Conservation (phyloP, 2,888 invertebrate species). For the Protonemura montana region DNA sequence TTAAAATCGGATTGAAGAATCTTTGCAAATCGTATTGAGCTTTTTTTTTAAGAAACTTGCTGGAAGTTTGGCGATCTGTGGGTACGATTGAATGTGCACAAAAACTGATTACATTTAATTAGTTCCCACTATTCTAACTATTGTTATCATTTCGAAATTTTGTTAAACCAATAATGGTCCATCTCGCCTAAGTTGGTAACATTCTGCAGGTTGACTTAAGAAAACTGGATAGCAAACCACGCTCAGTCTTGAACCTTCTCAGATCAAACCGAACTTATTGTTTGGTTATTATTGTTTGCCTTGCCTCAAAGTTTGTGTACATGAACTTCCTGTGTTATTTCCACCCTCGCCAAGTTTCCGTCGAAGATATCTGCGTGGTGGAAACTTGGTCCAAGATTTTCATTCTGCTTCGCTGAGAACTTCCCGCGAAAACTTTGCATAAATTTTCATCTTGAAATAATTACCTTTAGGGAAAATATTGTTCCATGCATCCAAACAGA, state of each 20-base stretch:
- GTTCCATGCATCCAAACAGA: not conserved
- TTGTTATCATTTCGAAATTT: not conserved
- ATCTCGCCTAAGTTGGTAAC: not conserved
- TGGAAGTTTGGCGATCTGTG: not conserved
- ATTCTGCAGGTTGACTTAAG: not conserved
- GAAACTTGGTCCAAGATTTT: not conserved
- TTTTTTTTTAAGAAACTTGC: not conserved
- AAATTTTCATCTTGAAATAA: not conserved
- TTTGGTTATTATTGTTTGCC: slow-evolving; percentile 16
- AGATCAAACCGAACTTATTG: not conserved
- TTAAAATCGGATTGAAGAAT: not conserved
- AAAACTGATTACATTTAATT: not conserved
- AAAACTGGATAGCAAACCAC: not conserved
- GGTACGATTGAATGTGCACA: not conserved
- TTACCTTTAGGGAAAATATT: not conserved
- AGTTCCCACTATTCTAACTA: not conserved
- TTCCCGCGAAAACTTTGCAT: not conserved
- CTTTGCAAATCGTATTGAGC: not conserved
- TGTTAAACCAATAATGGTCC: not conserved
- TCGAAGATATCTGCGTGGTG: not conserved
- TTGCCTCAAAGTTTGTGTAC: slow-evolving; percentile 17
- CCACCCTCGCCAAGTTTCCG: not conserved
- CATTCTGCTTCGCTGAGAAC: not conserved
- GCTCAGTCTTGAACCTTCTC: not conserved
- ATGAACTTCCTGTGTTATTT: not conserved